phyloP scores from a whole-genome alignment of 2,113 vertebrate genomes.

The Passer domesticus region DNA sequence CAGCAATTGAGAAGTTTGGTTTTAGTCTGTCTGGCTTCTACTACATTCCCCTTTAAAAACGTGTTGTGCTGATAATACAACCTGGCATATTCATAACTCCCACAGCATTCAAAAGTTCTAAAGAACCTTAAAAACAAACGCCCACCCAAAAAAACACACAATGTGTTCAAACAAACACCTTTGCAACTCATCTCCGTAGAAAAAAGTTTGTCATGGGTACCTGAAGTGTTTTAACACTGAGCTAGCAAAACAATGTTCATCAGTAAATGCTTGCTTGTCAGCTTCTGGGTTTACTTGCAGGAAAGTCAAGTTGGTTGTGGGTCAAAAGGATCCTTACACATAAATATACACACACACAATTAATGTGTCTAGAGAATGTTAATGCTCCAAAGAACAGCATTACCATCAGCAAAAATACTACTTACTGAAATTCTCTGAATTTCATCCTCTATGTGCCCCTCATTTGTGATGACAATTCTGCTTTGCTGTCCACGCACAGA shows the following conservation, averaged over 20 bases:
- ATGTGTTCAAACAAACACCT: background rate
- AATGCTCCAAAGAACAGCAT: background rate
- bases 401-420: background rate
- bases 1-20: rapidly evolving
- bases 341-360: background rate
- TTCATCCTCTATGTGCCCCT: constrained; percentile 64
- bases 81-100: background rate
- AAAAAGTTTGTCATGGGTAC: background rate
- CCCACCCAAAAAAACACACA: rapidly evolving
- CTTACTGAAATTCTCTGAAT: constrained; percentile 71
- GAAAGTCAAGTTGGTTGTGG: background rate
- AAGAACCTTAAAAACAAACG: background rate
- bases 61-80: background rate
- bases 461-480: constrained; percentile 18
- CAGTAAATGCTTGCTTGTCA: background rate
- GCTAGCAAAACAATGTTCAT: background rate
- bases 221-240: background rate
- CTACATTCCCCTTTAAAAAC: background rate
- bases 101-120: background rate
- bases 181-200: background rate
- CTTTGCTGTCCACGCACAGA: background rate
- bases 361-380: background rate
- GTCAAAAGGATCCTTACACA: background rate
- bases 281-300: background rate
- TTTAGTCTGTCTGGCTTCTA: background rate